Conservation (phyloP, 2,113 vertebrate species). For the Petrocephalus microphthalmus region DNA sequence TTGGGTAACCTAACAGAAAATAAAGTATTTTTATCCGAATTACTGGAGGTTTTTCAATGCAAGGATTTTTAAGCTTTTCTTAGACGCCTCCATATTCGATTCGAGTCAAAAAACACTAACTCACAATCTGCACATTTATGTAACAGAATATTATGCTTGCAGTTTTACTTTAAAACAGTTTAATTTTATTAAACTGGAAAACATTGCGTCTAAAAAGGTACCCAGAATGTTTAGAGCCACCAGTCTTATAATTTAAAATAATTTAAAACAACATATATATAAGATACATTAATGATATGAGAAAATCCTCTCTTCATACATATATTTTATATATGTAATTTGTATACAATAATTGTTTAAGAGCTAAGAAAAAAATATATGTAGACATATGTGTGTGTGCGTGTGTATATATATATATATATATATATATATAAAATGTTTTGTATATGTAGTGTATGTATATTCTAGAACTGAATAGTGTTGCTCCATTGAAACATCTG, state of each 20-base stretch:
- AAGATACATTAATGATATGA: neutral
- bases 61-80: neutral
- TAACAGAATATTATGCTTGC: neutral
- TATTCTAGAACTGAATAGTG: neutral
- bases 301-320: neutral
- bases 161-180: neutral
- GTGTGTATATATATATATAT: neutral
- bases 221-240: neutral
- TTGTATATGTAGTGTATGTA: neutral
- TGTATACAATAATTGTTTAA: neutral
- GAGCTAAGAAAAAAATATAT: neutral
- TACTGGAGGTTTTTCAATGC: neutral
- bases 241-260: neutral
- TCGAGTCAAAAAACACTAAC: neutral
- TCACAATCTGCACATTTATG: neutral
- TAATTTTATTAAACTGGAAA: neutral
- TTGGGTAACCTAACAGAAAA: neutral
- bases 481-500: neutral
- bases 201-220: conserved; percentile 38
- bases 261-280: neutral
- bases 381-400: too few species aligned
- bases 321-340: neutral
- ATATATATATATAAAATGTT: neutral
- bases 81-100: neutral
- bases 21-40: neutral